These are phyloP conservation scores for Ctenopoma kingsleyae DNA, from an alignment of 2,797 vertebrate genomes.

Conservation along the genomic window DNA sequence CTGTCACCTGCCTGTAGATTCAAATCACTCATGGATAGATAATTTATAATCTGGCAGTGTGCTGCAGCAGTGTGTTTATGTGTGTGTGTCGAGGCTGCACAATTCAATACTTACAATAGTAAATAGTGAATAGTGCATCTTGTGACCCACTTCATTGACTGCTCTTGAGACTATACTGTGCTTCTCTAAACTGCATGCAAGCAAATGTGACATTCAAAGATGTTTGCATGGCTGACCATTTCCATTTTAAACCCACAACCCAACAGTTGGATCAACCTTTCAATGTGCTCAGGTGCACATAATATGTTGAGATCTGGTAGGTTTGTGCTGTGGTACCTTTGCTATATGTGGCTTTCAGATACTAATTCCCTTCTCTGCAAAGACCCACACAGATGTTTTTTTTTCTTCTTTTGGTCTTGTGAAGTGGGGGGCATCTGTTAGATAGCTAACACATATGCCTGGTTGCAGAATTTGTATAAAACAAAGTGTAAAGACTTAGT, in stretches of 20 bases:
- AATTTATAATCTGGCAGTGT: background rate
- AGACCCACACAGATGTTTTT: background rate
- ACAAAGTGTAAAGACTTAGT: conserved; percentile 55
- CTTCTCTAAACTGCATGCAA: too few species aligned
- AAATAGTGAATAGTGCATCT: too few species aligned
- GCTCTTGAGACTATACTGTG: too few species aligned
- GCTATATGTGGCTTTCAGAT: background rate
- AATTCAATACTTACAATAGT: background rate
- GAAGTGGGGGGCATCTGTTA: conserved; percentile 8
- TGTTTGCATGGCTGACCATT: too few species aligned
- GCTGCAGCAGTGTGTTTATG: background rate
- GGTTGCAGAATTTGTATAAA: conserved; percentile 44
- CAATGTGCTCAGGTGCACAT: background rate
- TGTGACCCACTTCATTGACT: too few species aligned
- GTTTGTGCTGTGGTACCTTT: background rate
- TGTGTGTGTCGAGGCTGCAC: background rate
- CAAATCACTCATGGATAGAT: background rate
- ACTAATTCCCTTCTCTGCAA: background rate
- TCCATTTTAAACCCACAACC: background rate
- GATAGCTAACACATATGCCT: conserved; percentile 11
- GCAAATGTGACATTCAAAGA: too few species aligned
- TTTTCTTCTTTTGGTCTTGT: too few species aligned
- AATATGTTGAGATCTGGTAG: background rate
- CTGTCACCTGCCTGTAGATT: conserved; percentile 48
- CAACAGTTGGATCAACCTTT: background rate